Evolutionary conservation across 2,113 vertebrate genomes (phyloP).

Genomic region (Sylvicapra grimmia): DNA sequence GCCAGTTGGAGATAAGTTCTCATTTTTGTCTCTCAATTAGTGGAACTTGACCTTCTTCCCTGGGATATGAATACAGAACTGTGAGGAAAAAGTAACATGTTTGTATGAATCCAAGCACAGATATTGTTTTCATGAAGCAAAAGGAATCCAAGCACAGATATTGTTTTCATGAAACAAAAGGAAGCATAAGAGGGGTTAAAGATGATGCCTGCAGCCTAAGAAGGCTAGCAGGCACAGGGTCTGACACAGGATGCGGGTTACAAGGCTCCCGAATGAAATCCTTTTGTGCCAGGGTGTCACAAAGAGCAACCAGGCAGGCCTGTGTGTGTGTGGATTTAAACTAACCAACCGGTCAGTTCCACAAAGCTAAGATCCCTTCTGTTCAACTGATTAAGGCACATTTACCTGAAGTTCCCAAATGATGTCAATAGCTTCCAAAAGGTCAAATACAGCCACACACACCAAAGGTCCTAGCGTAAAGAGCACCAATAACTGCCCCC

Average conservation of each 20-base stretch:
- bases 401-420: slow-evolving; percentile 25
- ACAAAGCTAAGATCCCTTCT: slow-evolving; percentile 34
- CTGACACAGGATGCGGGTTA: neutral
- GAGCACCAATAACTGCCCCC: neutral
- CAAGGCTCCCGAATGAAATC: neutral
- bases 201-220: neutral
- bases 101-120: neutral
- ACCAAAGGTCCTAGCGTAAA: neutral
- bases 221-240: neutral
- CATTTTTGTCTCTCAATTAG: slow-evolving; percentile 57
- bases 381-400: slow-evolving; percentile 6
- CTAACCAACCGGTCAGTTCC: slow-evolving; percentile 38
- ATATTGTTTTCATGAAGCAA: slow-evolving; percentile 15
- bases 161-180: slow-evolving; percentile 28
- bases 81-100: neutral
- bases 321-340: slow-evolving; percentile 42
- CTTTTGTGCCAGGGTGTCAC: neutral
- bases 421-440: slow-evolving; percentile 28
- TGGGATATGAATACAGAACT: slow-evolving; percentile 35
- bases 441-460: neutral
- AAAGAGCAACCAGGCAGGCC: slow-evolving; percentile 7
- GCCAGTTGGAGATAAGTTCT: slow-evolving; percentile 45
- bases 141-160: neutral
- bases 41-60: slow-evolving; percentile 36
- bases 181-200: neutral